phyloP scores from a whole-genome alignment of 2,113 vertebrate genomes.

The Dryoscopus gambensis region DNA sequence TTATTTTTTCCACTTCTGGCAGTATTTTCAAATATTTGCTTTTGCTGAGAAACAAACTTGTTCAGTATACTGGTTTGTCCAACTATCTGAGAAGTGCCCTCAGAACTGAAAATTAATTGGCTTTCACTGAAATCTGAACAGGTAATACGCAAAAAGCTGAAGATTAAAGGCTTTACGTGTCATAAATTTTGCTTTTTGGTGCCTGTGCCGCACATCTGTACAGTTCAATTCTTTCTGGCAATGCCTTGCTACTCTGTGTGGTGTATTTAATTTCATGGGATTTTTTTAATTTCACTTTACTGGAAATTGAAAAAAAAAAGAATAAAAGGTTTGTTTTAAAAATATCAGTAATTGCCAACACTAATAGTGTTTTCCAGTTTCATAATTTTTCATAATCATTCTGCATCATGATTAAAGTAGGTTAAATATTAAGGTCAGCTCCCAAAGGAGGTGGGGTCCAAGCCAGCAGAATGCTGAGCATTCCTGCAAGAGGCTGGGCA shows the following conservation, averaged over 20 bases:
- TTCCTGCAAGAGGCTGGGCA: conserved; percentile 1
- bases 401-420: neutral
- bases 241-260: neutral
- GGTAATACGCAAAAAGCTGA: neutral
- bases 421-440: conserved; percentile 29
- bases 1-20: neutral
- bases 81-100: neutral
- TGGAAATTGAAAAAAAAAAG: conserved; percentile 17
- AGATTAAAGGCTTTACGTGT: conserved; percentile 16
- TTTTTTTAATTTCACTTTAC: conserved; percentile 41
- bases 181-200: neutral
- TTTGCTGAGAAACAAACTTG: conserved; percentile 7
- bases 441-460: neutral
- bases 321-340: conserved; percentile 11
- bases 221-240: neutral
- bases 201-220: neutral
- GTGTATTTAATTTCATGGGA: conserved; percentile 6
- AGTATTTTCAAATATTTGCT: neutral
- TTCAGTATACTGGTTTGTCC: conserved; percentile 29
- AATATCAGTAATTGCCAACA: neutral
- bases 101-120: conserved; percentile 50
- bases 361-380: neutral
- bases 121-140: conserved; percentile 27
- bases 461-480: neutral
- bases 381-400: conserved; percentile 1